phyloP scores from a whole-genome alignment of 2,888 invertebrate species.

The Byasa hedistus region DNA sequence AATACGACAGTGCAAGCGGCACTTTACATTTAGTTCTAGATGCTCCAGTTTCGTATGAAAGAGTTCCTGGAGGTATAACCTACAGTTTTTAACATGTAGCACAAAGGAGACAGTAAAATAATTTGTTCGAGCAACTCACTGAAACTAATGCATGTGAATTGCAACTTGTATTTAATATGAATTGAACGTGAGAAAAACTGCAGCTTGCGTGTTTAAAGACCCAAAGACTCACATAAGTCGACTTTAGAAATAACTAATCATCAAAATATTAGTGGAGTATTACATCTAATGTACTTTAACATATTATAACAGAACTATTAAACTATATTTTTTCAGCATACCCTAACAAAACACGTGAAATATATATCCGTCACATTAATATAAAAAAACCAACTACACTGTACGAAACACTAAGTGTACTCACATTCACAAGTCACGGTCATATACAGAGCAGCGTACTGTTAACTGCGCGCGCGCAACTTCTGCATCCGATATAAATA shows the following conservation, averaged over 20 bases:
- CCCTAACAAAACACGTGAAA: background rate
- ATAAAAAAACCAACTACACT: background rate
- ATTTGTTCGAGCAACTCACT: background rate
- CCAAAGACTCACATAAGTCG: no score
- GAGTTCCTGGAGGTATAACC: background rate
- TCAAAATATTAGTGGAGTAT: no score
- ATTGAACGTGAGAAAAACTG: no score
- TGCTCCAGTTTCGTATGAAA: background rate
- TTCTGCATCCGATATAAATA: slow-evolving; percentile 57
- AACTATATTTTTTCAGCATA: background rate
- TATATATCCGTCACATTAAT: background rate
- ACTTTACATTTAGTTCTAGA: background rate
- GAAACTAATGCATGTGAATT: background rate
- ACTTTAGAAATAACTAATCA: no score
- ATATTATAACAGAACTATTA: no score
- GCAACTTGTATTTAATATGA: no score
- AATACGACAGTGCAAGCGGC: background rate
- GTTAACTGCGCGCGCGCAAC: slow-evolving; percentile 63
- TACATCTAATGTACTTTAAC: no score
- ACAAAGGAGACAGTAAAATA: background rate
- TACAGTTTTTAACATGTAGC: background rate
- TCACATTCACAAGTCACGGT: slow-evolving; percentile 57
- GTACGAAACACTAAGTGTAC: slow-evolving; percentile 31
- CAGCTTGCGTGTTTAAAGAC: no score
- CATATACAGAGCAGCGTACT: slow-evolving; percentile 40